phyloP scores from a whole-genome alignment of 2,113 vertebrate genomes.

The rabbit (Oryctolagus cuniculus) region DNA sequence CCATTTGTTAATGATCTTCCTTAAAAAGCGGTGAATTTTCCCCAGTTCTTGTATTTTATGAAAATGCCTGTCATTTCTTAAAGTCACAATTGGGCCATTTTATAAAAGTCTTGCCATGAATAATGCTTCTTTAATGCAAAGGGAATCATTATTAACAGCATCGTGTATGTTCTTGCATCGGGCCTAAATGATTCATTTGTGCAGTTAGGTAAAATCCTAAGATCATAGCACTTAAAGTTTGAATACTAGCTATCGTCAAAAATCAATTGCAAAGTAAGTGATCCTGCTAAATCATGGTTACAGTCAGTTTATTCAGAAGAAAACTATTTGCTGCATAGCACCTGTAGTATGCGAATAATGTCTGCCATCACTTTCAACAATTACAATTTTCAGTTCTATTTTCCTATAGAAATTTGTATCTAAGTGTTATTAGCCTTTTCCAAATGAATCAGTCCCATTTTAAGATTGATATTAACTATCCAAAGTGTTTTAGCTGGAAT shows the following conservation, averaged over 20 bases:
- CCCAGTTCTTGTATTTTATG: conserved; percentile 9
- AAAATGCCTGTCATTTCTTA: conserved; percentile 59
- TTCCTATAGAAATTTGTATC: conserved; percentile 33
- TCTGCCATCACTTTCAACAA: conserved; percentile 32
- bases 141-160: conserved; percentile 27
- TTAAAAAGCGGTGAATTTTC: conserved; percentile 61
- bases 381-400: conserved; percentile 63
- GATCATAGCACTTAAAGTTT: conserved; percentile 62
- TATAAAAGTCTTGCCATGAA: conserved; percentile 33
- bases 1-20: conserved; percentile 70
- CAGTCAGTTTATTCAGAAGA: conserved; percentile 41
- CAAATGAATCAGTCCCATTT: conserved; percentile 44
- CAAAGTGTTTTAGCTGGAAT: conserved; percentile 40
- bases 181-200: conserved; percentile 42
- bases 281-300: conserved; percentile 62
- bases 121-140: conserved; percentile 37
- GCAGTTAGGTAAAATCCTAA: conserved; percentile 46
- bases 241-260: conserved; percentile 54
- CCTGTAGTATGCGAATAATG: conserved; percentile 54
- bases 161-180: neutral
- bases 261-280: conserved; percentile 63
- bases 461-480: conserved; percentile 48
- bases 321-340: conserved; percentile 18
- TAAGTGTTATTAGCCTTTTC: neutral
- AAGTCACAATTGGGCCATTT: neutral